Base-by-base conservation (phyloP, 2,888 invertebrate species). In the Orthosia gracilis region DNA sequence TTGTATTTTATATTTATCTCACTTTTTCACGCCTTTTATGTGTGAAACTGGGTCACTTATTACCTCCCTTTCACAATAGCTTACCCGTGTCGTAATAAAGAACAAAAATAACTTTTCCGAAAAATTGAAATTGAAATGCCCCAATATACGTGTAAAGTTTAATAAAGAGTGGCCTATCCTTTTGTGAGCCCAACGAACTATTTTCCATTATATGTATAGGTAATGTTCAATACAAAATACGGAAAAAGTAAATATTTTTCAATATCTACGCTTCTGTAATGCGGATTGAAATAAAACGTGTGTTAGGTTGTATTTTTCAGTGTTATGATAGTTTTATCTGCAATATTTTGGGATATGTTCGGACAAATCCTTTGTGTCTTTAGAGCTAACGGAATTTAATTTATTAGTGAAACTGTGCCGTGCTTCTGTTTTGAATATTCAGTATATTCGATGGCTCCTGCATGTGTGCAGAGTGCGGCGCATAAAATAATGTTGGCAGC, bases 241-340 rank as follows among this genome's bases (percentile, higher is more conserved):
- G 63, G 68, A 74, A 70, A 77, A 86, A 85, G 79, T 78, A 76
- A 81, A 85, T 87, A 80, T 81, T 83, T 83, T 80, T 74, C 77
- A 85, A 87, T 87, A 86, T 79, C 62, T 59, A 67, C 59, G 76
- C 73, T 79, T 72, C 63, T 57, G 74, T 72, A 74, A 68, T 67
- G 73, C 64, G 66, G 58, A 80, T 83, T 76, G 77, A 57, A 76
- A 78, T 85, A 62, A 77, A 78, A 72, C 64, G 49, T 68, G 58
- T 55, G 65, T 72, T 71, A 59, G 58, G 45, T 71, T 71, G 49
- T 69, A 55, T 65, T 59, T 83, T 82, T 71, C 78, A 67, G 18
- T 71, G 23, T 57, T 82, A 26, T 18, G 31, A 66, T 83, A 18
- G 66, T 62, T 54, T 73, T 65, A 66, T 71, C 45, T 26, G 47